Base-by-base conservation (phyloP, 2,888 invertebrate species). In the Fragum fragum region DNA sequence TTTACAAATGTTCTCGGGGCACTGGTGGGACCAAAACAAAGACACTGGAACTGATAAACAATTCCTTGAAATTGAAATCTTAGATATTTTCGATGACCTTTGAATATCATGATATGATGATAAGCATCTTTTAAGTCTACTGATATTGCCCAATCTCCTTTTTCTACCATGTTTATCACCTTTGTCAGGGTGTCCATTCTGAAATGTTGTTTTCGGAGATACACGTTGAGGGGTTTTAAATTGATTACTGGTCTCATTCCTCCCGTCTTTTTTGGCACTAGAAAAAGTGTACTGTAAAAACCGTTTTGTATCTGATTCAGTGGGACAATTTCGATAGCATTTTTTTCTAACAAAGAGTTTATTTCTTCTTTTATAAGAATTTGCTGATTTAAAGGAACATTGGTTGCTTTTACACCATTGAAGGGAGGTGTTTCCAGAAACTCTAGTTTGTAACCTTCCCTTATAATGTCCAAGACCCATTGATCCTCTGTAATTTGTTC, bases 181-280 rank as follows among this genome's bases (percentile, higher is more conserved):
- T 75, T 81, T 61, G 32, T 39, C 23, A 81, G 52, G 2, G 75
- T 76, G 63, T 80, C 80, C 80, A 83, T 80, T 52, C 82, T 85
- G 85, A 85, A 85, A 71, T 83, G 80, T 39, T 80, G 73, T 52
- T 78, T 86, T 55, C 21, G 29, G 59, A 86, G 80, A 78, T 85
- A 85, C 76, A 32, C 23, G 73, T 85, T 85, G 55, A 85, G 80
- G 29, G 82, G 85, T 57, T 72, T 73, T 42, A 81, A 55, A 72
- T 82, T 82, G 52, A 79, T n/a, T 82, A 80, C 76, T 7, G 80
- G 76, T 70, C 82, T 72, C 55, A 72, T 63, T 61, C 66, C 21
- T 52, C 72, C 61, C n/a, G 47, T 75, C 47, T 84, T 81, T 28
- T 84, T 84, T 42, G 59, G 57, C 26, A 76, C 79, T 36, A 78